Conservation (phyloP, 2,113 vertebrate genomes). For the Aepyceros melampus region DNA sequence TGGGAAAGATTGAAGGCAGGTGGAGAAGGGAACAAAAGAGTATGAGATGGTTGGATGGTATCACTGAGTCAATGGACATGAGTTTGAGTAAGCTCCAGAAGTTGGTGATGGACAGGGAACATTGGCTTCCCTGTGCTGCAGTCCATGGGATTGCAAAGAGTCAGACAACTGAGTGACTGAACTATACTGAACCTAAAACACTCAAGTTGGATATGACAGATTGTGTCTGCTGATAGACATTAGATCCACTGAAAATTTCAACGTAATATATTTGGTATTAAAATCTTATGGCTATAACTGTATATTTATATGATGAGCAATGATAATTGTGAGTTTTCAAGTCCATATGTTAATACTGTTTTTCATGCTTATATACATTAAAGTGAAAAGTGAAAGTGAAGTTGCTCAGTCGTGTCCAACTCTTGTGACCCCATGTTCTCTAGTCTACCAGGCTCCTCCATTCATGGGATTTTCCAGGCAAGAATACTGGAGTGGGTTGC, state of each 20-base stretch:
- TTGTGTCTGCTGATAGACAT: not conserved
- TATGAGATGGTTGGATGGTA: not conserved
- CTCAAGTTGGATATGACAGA: not conserved
- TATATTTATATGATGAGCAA: not conserved
- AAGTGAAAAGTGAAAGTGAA: not conserved
- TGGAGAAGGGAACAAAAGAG: not conserved
- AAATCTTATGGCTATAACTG: not conserved
- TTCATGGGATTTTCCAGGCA: too few relatives aligned
- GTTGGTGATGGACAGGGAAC: not conserved
- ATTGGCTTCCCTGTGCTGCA: not conserved
- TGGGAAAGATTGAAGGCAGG: not conserved
- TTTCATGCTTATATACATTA: not conserved
- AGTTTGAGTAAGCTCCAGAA: not conserved
- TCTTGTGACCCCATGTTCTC: too few relatives aligned
- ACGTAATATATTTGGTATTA: not conserved
- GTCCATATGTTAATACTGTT: not conserved
- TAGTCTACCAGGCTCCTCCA: too few relatives aligned
- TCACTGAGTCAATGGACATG: not conserved
- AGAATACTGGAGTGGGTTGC: too few relatives aligned
- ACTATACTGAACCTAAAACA: not conserved
- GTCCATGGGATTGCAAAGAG: not conserved
- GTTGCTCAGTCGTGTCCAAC: too few relatives aligned
- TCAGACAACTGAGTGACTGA: fast-evolving
- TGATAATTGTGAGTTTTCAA: not conserved
- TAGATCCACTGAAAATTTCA: not conserved